phyloP scores from a whole-genome alignment of 2,888 invertebrate genomes.

The Erynnis tages region DNA sequence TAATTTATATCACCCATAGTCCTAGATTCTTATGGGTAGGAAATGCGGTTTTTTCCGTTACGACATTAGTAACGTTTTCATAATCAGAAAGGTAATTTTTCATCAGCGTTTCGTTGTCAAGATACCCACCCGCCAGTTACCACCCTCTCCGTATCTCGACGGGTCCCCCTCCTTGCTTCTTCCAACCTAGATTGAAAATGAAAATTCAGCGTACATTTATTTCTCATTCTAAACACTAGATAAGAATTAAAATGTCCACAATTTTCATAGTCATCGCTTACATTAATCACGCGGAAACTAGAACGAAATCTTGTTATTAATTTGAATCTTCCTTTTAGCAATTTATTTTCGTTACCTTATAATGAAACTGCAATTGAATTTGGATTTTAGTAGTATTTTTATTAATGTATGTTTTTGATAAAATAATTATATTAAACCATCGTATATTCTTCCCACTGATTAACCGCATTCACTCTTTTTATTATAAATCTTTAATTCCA shows the following conservation, averaged over 20 bases:
- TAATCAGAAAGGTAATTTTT: constrained; percentile 26
- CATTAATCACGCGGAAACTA: constrained; percentile 43
- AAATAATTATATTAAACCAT: too few relatives aligned
- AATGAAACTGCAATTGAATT: background rate
- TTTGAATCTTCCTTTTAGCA: background rate
- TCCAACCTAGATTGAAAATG: constrained; percentile 80
- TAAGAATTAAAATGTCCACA: constrained; percentile 61
- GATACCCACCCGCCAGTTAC: constrained; percentile 80
- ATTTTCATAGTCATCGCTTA: constrained; percentile 53
- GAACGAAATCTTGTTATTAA: constrained; percentile 38
- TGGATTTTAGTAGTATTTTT: background rate
- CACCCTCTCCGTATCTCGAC: constrained; percentile 65
- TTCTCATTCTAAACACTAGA: constrained; percentile 60
- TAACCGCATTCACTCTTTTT: too few relatives aligned
- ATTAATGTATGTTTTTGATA: background rate
- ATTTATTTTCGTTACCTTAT: background rate
- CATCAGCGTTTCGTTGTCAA: constrained; percentile 33
- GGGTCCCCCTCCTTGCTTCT: constrained; percentile 67
- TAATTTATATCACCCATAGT: too few relatives aligned
- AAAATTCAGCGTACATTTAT: constrained; percentile 74
- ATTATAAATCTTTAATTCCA: background rate
- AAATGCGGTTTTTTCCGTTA: background rate
- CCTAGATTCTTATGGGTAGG: background rate
- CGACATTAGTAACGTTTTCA: background rate
- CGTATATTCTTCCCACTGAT: too few relatives aligned